Percentiles rank a stretch among this genome's conserved stretches.
Evolutionary conservation across 2,888 invertebrate species (phyloP).

Genomic region (Drosophila aldrichi): DNA sequence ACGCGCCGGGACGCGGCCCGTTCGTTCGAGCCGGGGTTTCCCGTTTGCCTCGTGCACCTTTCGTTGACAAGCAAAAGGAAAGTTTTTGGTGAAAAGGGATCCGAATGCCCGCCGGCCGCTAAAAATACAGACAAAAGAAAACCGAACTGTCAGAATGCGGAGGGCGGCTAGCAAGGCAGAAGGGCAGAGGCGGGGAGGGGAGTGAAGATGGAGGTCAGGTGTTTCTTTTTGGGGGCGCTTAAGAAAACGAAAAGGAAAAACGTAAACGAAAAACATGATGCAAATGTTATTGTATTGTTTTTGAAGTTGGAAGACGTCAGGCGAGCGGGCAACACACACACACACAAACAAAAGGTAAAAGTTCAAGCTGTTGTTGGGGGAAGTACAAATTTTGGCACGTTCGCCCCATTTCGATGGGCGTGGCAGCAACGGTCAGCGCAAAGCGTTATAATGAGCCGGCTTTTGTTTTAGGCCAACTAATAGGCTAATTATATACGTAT

Average conservation of each 20-base stretch:
- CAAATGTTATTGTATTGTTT: slow-evolving; percentile 64
- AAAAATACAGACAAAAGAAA: slow-evolving; percentile 61
- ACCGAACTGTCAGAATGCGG: slow-evolving; percentile 4
- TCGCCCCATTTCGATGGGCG: slow-evolving; percentile 17
- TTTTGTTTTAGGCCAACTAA: slow-evolving; percentile 29
- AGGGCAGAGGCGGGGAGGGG: background rate
- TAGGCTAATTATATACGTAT: slow-evolving; percentile 47
- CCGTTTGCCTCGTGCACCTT: slow-evolving; percentile 43
- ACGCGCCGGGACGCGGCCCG: slow-evolving; percentile 10
- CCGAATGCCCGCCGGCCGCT: slow-evolving; percentile 56
- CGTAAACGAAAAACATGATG: slow-evolving; percentile 43
- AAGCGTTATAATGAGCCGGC: slow-evolving; percentile 61
- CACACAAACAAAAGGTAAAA: slow-evolving; percentile 51
- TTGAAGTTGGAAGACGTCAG: slow-evolving; percentile 50
- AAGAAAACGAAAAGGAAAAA: slow-evolving; percentile 17
- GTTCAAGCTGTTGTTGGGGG: slow-evolving; percentile 48
- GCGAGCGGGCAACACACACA: slow-evolving; percentile 28
- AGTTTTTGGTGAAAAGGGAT: slow-evolving; percentile 55
- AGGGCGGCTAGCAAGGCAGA: background rate
- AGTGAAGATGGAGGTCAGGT: slow-evolving; percentile 24
- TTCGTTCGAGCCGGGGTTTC: slow-evolving; percentile 48
- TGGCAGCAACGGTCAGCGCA: slow-evolving; percentile 44
- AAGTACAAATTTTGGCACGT: background rate
- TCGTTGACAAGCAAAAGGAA: slow-evolving; percentile 64
- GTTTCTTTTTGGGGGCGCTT: slow-evolving; percentile 15